These are phyloP conservation scores for Denticeps clupeoides DNA, from an alignment of 2,797 vertebrate genomes.

Conservation along the genomic window DNA sequence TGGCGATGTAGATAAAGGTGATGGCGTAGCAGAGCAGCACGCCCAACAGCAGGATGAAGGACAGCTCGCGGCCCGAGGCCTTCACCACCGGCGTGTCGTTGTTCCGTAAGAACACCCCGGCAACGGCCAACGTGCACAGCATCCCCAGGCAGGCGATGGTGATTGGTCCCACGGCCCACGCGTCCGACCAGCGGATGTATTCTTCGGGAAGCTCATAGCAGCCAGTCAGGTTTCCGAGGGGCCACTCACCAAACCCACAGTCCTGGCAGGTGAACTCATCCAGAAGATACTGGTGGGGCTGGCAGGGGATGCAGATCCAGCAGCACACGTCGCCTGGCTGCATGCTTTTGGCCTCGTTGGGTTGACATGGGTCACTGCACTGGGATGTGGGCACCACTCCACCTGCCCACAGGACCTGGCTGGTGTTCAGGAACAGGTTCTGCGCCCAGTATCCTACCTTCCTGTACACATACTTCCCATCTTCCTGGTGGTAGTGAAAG, in stretches of 20 bases:
- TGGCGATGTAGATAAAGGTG: slow-evolving; percentile 92
- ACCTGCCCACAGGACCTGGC: slow-evolving; percentile 71
- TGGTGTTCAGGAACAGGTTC: slow-evolving; percentile 75
- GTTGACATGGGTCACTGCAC: slow-evolving; percentile 93
- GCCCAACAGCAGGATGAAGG: slow-evolving; percentile 86
- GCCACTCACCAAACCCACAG: slow-evolving; percentile 88
- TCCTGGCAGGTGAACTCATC: slow-evolving; percentile 92
- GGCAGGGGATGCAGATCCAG: slow-evolving; percentile 96
- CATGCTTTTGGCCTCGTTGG: slow-evolving; percentile 94
- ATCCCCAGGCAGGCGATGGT: slow-evolving; percentile 91
- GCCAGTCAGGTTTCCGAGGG: slow-evolving; percentile 77
- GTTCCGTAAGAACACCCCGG: slow-evolving; percentile 80
- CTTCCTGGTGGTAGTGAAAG: slow-evolving; percentile 79
- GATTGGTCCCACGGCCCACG: slow-evolving; percentile 90
- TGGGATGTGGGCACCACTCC: slow-evolving; percentile 75
- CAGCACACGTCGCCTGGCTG: slow-evolving; percentile 97
- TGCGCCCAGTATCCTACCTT: slow-evolving; percentile 96
- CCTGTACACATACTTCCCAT: slow-evolving; percentile 71
- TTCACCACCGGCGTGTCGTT: slow-evolving; percentile 92
- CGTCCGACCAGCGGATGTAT: slow-evolving; percentile 91
- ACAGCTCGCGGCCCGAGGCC: slow-evolving; percentile 90
- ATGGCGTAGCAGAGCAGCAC: slow-evolving; percentile 97
- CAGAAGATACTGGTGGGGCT: slow-evolving; percentile 81
- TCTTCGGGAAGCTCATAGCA: slow-evolving; percentile 92
- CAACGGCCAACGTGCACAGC: slow-evolving; percentile 79